phyloP scores from a whole-genome alignment of 1,140 invertebrate species.

The Tetramorium alpestre region DNA sequence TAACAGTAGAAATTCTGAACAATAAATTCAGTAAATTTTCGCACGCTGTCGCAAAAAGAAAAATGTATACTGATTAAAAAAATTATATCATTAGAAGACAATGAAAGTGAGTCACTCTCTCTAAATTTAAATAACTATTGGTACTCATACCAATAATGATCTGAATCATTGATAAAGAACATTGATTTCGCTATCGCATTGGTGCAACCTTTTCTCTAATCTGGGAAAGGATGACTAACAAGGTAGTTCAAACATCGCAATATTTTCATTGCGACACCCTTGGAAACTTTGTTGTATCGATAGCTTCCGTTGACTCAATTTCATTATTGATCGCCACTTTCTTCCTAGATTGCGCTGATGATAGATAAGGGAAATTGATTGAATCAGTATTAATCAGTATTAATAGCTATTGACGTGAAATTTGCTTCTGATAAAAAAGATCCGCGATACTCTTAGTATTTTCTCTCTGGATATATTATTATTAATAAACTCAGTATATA shows the following conservation, averaged over 20 bases:
- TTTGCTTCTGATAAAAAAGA: background rate
- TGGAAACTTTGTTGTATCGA: background rate
- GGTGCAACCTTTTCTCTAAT: conserved; percentile 20
- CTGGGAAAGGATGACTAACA: conserved; percentile 35
- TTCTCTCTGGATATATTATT: background rate
- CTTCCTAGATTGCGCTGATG: background rate
- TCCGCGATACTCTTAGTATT: background rate
- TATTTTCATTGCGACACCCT: background rate
- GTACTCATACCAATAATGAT: background rate
- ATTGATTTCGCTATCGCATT: background rate
- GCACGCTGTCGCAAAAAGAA: too few relatives aligned
- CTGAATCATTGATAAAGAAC: background rate
- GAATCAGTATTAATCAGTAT: background rate
- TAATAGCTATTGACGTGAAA: background rate
- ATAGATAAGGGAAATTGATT: conserved; percentile 21
- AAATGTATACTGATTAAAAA: background rate
- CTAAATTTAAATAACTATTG: conserved; percentile 1
- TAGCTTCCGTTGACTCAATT: background rate
- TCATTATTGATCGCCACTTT: conserved; percentile 4
- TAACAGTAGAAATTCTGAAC: too few relatives aligned
- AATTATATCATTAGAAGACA: background rate
- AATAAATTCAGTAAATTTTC: too few relatives aligned
- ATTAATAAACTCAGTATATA: background rate
- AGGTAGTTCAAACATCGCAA: background rate
- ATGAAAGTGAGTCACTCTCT: background rate